Base-by-base conservation (phyloP, 2,797 vertebrate genomes). In the Morus bassanus region DNA sequence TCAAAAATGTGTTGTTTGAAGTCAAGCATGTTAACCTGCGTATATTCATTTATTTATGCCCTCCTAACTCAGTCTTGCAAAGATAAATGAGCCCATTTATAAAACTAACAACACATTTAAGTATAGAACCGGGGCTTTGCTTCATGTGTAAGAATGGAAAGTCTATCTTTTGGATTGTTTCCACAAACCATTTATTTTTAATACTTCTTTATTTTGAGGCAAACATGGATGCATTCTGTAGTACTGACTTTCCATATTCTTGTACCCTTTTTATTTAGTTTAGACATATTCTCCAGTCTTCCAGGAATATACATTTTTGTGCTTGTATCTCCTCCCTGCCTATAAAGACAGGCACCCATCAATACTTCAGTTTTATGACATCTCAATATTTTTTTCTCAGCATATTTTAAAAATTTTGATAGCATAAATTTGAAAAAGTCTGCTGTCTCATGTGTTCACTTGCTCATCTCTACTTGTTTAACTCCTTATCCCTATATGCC, bases 401-500 rank as follows among this genome's bases (percentile, higher is more conserved):
- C 37, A n/a, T 75, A 89, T 92, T 93, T 78, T 94, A 10, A 84
- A 95, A 89, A 81, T 85, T 96, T 64, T 96, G 93, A 94, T 95
- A 96, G 82, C 24, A 93, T 48, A 92, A 94, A 93, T 96, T 97
- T 93, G 79, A 91, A 96, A 88, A 48, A 67, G 59, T 88, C 79
- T 94, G 43, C 72, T 93, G 92, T 90, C 74, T 93, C 73, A 48
- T 88, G 88, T 89, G 80, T 78, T 95, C 69, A 86, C 80, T 80
- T 93, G 82, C 78, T 93, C 92, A 85, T 96, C 82, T 92, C 54
- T 83, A 82, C 91, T 95, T 95, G 89, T 96, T 95, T 96, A 96
- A 91, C 74, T 96, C 73, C 80, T 94, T 95, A 95, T 95, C 92
- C 96, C 64, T 94, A 78, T 91, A 95, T 94, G 89, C 94, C 96